Base-by-base conservation (phyloP, 2,888 invertebrate genomes). In the Timandra comae region DNA sequence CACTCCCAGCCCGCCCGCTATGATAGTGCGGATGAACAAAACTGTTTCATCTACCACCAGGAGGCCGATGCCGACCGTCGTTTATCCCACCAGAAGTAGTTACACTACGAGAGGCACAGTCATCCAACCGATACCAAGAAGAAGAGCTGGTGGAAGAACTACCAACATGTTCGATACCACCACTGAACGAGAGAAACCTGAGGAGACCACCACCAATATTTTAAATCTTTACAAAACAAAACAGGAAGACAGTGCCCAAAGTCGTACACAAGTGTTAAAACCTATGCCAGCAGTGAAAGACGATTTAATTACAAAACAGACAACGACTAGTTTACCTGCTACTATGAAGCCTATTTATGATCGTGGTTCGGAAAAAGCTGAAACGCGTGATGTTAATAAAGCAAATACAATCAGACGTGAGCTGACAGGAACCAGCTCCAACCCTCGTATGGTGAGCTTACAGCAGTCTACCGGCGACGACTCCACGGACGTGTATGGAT, bases 401-500 rank as follows among this genome's bases (percentile, higher is more conserved):
- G 88, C 89, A 1, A 91, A 91, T 52, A 81, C 87, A 0, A 67
- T 91, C 12, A 79, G 92, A 33, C 77, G 91, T 23, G 90, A 92
- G 52, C 66, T 92, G 19, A 73, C 86, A 29, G 88, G 87, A 30
- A 89, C 88, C n/a, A 75, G 85, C 27, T 64, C 77, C 0, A 84
- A 87, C 39, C 87, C 90, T 31, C 89, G 88, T 41, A 81, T 89
- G 71, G 60, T 87, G 10, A 87, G 67, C 22, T 57, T 89, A 6
- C 88, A 87, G 46, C 91, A 91, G 56, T 88, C 88, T 0, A 74
- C 85, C 10, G 89, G 88, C 7, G 90, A 90, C 46, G 92, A 92
- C 56, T 87, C 89, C 2, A 87, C 90, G 1, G 91, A 91, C 51
- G 90, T 92, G 1, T 92, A 91, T 45, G 91, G 91, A 19, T 88